Evolutionary conservation across 2,888 invertebrate species (phyloP), one percentile per base, ranked within the genome.

Genomic region (Netelia fuscicornis): DNA sequence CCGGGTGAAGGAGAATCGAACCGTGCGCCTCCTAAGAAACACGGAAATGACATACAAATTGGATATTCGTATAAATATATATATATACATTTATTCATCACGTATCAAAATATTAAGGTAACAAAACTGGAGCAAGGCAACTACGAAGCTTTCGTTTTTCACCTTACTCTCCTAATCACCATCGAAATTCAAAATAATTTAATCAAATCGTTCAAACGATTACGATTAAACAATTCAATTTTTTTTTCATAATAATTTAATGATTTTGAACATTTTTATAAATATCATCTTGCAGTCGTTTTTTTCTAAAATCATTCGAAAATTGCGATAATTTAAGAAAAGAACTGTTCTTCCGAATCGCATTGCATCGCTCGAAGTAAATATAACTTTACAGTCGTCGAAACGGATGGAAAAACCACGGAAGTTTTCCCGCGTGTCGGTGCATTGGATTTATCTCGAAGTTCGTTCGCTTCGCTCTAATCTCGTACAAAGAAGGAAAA

Each of bases 31-130:
- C 13, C n/a, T 30, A 9, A 25, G 44, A 44, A 62, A 81, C 68
- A 64, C 81, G 81, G 74, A 81, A 75, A 52, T 60, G 68, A 23
- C 20, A 60, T 13, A 25, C 58, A 81, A 74, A 81, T 68, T 75
- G 74, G 52, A 74, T 48, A 54, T 56, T 54, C 2, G n/a, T 11
- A 37, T 30, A 17, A 17, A 17, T 54, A 54, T 37, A 17, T 13
- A 17, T 13, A 17, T 17, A 17, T 17, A 17, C 17, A 17, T 17
- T 17, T 17, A 17, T 17, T 17, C 17, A 20, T 54, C 10, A 58
- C 23, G 13, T 72, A 11, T 42, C 23, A 30, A 5, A 30, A 30
- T 30, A 30, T 30, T 30, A 30, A 30, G 5, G 6, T 30, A 30
- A 30, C 30, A 5, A 30, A 30, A 30, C 30, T 30, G 30, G 30